Evolutionary conservation across 2,797 vertebrate species (phyloP).

Genomic region (Acipenser transmontanus): DNA sequence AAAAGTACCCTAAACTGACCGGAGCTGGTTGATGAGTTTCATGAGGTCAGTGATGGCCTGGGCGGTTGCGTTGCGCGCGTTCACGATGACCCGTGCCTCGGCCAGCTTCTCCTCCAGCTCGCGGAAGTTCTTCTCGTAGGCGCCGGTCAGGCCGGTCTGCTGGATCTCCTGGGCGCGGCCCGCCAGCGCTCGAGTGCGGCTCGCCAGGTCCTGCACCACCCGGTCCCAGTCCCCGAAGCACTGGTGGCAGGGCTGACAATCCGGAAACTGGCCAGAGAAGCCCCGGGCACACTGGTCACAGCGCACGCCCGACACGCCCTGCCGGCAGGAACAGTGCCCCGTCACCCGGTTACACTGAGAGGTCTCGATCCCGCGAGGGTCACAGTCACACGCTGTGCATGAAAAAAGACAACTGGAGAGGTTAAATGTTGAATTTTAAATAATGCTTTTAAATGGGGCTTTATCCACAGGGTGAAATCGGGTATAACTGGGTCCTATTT

Average conservation of each 20-base stretch:
- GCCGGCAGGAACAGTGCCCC: slow-evolving; percentile 85
- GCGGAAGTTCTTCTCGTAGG: slow-evolving; percentile 74
- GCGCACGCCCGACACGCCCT: slow-evolving; percentile 85
- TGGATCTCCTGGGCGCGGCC: slow-evolving; percentile 73
- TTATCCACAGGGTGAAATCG: no score
- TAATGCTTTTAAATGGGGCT: no score
- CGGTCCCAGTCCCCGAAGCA: slow-evolving; percentile 98
- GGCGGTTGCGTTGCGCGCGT: slow-evolving; percentile 72
- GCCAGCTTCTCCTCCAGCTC: slow-evolving; percentile 76
- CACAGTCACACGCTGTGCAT: slow-evolving; percentile 81
- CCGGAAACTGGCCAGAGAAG: slow-evolving; percentile 81
- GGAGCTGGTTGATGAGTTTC: slow-evolving; percentile 73
- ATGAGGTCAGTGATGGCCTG: slow-evolving; percentile 66
- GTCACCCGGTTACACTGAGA: slow-evolving; percentile 79
- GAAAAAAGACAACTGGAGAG: slow-evolving; percentile 2
- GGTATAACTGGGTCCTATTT: no score
- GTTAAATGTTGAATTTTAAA: not conserved
- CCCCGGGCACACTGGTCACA: slow-evolving; percentile 94
- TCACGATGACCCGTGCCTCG: slow-evolving; percentile 68
- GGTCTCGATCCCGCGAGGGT: slow-evolving; percentile 73
- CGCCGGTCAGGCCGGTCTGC: slow-evolving; percentile 73
- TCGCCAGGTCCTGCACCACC: slow-evolving; percentile 83
- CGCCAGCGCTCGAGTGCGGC: slow-evolving; percentile 65
- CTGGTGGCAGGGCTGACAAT: slow-evolving; percentile 86
- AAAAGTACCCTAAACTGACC: slow-evolving; percentile 32